Base-by-base conservation (phyloP, 2,797 vertebrate genomes). In the Bothrops alternatus region DNA sequence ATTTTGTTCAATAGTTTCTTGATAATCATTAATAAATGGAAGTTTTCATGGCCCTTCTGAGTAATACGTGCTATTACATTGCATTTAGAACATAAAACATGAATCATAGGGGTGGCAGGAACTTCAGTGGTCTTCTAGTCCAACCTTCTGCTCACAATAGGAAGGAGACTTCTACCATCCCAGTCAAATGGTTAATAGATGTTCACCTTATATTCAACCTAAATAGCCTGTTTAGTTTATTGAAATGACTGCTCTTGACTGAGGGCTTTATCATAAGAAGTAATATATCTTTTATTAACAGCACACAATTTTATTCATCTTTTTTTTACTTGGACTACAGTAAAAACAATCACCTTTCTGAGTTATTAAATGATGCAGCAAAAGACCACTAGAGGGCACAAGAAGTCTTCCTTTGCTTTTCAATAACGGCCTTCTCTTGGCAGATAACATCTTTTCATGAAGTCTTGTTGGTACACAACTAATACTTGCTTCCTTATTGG, bases 361-460 rank as follows among this genome's bases (percentile, higher is more conserved):
- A n/a, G 69, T 28, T 26, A 26, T 86, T 32, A 58, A 69, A 20
- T 32, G 13, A 73, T 8, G 4, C 13, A 69, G 18, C 7, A 23
- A 53, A 73, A 12, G 25, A 12, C 65, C 92, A 91, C 92, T 63
- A 93, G 92, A 78, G 90, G 90, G 92, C 57, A 88, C 2, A 32
- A 63, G 23, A 65, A 25, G 10, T 42, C 58, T 56, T 93, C 69
- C 55, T 56, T 89, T 73, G 20, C 25, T 55, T 93, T 90, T 58
- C 32, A 42, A 86, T 47, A n/a, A 47, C 10, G 4, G 86, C 6
- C 5, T 69, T 14, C 50, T n/a, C 26, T 20, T 32, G 8, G 20
- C 28, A 2, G 12, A 88, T 20, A 18, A 18, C 2, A 26, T 7
- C 18, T 26, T 89, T 89, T 92, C 3, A 53, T 4, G 32, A 57